Base-by-base conservation (phyloP, 2,797 vertebrate genomes). In the Peromyscus aztecus region DNA sequence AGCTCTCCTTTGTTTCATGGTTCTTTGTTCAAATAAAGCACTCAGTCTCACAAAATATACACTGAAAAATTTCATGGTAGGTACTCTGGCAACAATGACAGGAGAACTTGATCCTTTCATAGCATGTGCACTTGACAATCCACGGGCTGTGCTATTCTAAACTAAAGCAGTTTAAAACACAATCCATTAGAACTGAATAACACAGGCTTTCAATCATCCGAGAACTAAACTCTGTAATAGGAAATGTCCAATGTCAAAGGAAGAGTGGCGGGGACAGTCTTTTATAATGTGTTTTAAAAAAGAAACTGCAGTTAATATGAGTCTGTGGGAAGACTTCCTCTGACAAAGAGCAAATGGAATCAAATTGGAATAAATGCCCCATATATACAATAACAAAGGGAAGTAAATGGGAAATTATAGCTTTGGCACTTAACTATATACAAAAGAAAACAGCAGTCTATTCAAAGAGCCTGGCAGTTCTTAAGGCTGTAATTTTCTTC, bases 381-480 rank as follows among this genome's bases (percentile, higher is more conserved):
- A 90, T 12, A 90, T 91, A 84, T 61, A 92, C 73, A 96, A 91
- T 94, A 83, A 97, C 77, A 97, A 96, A 94, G 19, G 46, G 90
- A 92, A 94, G 49, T 90, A 98, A 97, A 92, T 96, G 93, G 95
- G 81, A 98, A 98, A 98, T 98, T 98, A 97, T 86, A 97, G 73
- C 88, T 88, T 98, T 94, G 55, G 37, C 86, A 81, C 16, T 94
- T 96, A 97, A 97, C 63, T 96, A 40, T 90, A 93, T 90, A 85
- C 92, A 80, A 97, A 95, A 92, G 92, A 96, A 97, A 93, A 88
- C 61, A 93, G 80, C 78, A 93, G 93, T 92, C 65, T 93, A 97
- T 95, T 94, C 87, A 94, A 85, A 96, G 96, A 82, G 94, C 90
- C 80, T 95, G 78, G 52, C 82, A 96, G 52, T 92, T 97, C 78